Evolutionary conservation across 2,888 invertebrate species (phyloP).

Genomic region (Plebejus anna): DNA sequence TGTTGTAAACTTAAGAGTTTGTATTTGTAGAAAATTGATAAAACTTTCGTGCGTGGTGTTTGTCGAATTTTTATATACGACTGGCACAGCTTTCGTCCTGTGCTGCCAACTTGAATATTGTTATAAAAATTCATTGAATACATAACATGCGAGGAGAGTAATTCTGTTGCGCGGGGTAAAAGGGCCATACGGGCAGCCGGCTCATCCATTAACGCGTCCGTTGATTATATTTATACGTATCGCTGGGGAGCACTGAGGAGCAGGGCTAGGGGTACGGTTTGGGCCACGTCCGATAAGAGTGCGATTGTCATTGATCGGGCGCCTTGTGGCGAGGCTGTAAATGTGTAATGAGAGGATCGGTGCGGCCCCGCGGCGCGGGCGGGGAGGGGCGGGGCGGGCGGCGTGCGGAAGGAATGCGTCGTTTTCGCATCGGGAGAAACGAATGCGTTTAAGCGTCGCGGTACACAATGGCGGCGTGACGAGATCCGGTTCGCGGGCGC

Average conservation of each 20-base stretch:
- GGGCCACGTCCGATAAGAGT: conserved; percentile 20
- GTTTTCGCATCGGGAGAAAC: conserved; percentile 81
- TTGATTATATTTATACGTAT: conserved; percentile 24
- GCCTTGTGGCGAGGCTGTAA: conserved; percentile 46
- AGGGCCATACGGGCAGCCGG: conserved; percentile 7
- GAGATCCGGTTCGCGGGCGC: conserved; percentile 79
- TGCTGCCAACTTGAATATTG: background rate
- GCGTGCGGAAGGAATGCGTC: conserved; percentile 79
- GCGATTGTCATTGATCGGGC: conserved; percentile 34
- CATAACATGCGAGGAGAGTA: conserved; percentile 4
- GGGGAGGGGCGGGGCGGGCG: conserved; percentile 52
- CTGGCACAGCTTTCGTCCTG: background rate
- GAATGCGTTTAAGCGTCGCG: conserved; percentile 80
- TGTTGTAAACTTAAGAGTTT: background rate
- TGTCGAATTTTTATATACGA: background rate
- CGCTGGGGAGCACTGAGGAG: background rate
- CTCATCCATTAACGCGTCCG: conserved; percentile 23
- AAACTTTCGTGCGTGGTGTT: background rate
- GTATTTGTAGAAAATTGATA: background rate
- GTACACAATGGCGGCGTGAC: conserved; percentile 80
- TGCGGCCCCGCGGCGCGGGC: conserved; percentile 56
- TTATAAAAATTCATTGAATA: conserved; percentile 3
- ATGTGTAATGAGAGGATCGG: conserved; percentile 70
- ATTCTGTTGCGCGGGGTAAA: background rate
- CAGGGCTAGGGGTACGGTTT: background rate